Conservation (phyloP, 2,113 vertebrate genomes). For the Gadus chalcogrammus region DNA sequence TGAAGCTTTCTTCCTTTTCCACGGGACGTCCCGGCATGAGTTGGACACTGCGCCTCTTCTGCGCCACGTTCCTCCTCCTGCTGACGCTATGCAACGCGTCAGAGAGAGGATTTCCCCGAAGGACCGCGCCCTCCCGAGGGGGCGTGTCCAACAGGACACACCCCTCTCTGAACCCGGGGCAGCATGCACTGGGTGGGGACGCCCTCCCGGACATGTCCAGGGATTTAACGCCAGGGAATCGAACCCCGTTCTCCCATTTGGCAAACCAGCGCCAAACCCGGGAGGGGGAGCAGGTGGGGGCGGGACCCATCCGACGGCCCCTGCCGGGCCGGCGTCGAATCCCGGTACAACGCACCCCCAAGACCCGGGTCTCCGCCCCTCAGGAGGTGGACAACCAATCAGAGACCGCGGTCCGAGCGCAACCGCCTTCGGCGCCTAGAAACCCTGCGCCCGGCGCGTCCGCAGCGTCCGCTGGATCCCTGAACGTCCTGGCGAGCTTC, state of each 20-base stretch:
- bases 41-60: constrained; percentile 61
- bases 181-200: background rate
- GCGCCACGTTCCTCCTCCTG: constrained; percentile 63
- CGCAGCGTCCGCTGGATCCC: constrained; percentile 67
- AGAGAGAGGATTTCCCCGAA: constrained; percentile 38
- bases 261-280: constrained; percentile 37
- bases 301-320: constrained; percentile 1
- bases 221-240: background rate
- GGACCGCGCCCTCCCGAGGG: background rate
- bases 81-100: constrained; percentile 63
- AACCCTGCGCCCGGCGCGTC: constrained; percentile 43
- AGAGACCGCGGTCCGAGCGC: background rate
- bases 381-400: constrained; percentile 64
- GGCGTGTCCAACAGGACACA: background rate
- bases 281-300: constrained; percentile 27
- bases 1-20: background rate
- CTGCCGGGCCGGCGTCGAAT: constrained; percentile 52
- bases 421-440: background rate
- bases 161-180: background rate
- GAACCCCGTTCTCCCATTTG: constrained; percentile 17
- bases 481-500: constrained; percentile 81
- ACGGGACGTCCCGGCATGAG: constrained; percentile 68
- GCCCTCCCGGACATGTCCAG: background rate
- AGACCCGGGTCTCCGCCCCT: constrained; percentile 57
- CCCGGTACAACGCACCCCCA: constrained; percentile 35